Base-by-base conservation (phyloP, 2,113 vertebrate genomes). In the Peucedramus taeniatus region DNA sequence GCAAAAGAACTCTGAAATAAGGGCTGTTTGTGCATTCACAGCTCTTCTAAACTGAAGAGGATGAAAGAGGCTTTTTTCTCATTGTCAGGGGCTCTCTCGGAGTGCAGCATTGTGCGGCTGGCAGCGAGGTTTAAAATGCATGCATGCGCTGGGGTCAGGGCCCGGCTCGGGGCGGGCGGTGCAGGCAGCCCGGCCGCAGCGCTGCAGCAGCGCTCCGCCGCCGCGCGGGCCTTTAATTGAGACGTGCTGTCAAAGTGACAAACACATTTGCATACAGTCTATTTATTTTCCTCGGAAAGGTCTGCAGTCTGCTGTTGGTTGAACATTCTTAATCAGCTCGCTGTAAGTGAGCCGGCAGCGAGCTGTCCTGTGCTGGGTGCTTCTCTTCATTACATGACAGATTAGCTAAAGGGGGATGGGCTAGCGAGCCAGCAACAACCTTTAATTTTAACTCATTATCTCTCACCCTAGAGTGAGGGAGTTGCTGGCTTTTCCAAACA, bases 171-270 rank as follows among this genome's bases (percentile, higher is more conserved):
- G 71, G 83, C 83, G 64, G 97, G 72, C 61, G 97, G 98, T 98
- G 98, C 98, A 98, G 98, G 47, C 93, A 94, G 98, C 96, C 97
- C 96, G 97, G 97, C 97, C 97, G 94, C 96, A 77, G 92, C 97
- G 94, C 97, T 97, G 98, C 98, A 95, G 97, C 93, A 53, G 97
- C 97, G 98, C 98, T 97, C 97, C 97, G 96, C 97, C 97, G 98
- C 98, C 88, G 87, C 97, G 97, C 98, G 95, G 89, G 97, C 97
- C 98, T 98, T 98, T 99, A 99, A 99, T 99, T 99, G 99, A 99
- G 99, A 99, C 98, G 98, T 98, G 98, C 98, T 99, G 99, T 99
- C 99, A 99, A 97, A 99, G 99, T 98, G 99, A 99, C 99, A 99
- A 99, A 99, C 98, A 98, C 98, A 99, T 99, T 99, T 99, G 99